A percentile compares a stretch with the other conserved stretches of the same genome.
These are phyloP conservation scores for Ganaspis brasiliensis DNA, from an alignment of 2,888 invertebrate genomes.

Conservation along the genomic window DNA sequence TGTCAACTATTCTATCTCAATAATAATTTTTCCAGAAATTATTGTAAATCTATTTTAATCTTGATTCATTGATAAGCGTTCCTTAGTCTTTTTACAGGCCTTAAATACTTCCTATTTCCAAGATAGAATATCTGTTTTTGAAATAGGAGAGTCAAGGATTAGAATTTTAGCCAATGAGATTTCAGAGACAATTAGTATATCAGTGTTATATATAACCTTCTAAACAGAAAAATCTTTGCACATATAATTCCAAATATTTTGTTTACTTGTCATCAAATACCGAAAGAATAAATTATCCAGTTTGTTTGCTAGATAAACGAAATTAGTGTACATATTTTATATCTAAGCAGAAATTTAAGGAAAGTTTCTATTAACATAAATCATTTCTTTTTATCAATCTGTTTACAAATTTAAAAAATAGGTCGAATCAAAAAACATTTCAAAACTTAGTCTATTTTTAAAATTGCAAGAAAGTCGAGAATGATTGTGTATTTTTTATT, in stretches of 20 bases:
- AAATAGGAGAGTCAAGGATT: neutral
- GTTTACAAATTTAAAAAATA: constrained; percentile 1
- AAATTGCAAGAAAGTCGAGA: no score
- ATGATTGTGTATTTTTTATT: no score
- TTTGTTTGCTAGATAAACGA: no score
- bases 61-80: neutral
- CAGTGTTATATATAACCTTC: neutral
- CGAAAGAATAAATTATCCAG: no score
- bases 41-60: neutral
- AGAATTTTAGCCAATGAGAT: constrained; percentile 7
- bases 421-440: neutral
- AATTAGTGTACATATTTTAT: no score
- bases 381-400: neutral
- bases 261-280: no score
- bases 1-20: neutral
- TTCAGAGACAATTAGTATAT: no score
- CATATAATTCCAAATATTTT: neutral
- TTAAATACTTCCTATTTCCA: neutral
- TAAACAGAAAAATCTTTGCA: neutral
- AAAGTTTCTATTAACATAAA: no score
- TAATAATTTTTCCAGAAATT: neutral
- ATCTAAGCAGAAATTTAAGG: neutral
- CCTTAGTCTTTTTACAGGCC: neutral
- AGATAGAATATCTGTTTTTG: neutral
- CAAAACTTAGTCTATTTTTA: no score